Evolutionary conservation across 2,888 invertebrate species (phyloP).

Genomic region (Acleris cristana): DNA sequence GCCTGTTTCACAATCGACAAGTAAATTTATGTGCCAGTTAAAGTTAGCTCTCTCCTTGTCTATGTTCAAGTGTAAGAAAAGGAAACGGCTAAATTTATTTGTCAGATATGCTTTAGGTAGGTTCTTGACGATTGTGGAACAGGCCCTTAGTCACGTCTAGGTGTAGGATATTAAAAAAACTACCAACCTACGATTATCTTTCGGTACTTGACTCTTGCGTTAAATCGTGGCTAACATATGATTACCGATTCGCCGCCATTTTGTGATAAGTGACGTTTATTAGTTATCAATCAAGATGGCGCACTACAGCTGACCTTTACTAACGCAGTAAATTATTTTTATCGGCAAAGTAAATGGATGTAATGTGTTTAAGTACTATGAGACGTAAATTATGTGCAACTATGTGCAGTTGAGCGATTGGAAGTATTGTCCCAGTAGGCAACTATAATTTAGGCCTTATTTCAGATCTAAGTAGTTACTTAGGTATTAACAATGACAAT

Average conservation of each 20-base stretch:
- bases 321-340: conserved; percentile 50
- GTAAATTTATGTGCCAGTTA: too few species aligned
- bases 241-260: conserved; percentile 72
- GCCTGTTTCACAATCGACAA: too few species aligned
- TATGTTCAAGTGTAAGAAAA: too few species aligned
- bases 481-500: too few species aligned
- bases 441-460: neutral
- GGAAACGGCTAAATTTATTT: too few species aligned
- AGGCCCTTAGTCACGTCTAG: too few species aligned
- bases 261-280: conserved; percentile 77
- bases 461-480: too few species aligned
- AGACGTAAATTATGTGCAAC: conserved; percentile 36
- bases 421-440: neutral
- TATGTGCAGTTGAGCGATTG: conserved; percentile 12
- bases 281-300: conserved; percentile 69
- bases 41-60: too few species aligned
- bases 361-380: conserved; percentile 32
- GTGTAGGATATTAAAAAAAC: too few species aligned
- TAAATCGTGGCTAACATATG: conserved; percentile 79
- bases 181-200: too few species aligned
- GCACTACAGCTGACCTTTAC: conserved; percentile 46
- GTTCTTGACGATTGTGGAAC: too few species aligned
- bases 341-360: conserved; percentile 39
- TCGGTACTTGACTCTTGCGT: conserved; percentile 72
- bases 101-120: too few species aligned